Conservation (phyloP, 2,113 vertebrate species). For the Columba livia region DNA sequence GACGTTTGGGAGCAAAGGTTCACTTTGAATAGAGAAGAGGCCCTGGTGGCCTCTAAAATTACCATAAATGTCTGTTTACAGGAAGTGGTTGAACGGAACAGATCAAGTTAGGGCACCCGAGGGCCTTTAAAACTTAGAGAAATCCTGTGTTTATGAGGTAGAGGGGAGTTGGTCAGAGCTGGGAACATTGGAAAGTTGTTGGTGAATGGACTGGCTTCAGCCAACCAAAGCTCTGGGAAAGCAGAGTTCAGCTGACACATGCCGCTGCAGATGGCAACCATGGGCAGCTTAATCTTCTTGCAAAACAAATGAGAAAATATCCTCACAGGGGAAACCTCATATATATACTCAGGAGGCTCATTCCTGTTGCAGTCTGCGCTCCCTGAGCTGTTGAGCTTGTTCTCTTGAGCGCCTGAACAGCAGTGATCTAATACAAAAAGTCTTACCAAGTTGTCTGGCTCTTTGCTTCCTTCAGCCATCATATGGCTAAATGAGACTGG, state of each 20-base stretch:
- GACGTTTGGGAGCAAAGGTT: slow-evolving; percentile 34
- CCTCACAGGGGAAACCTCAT: neutral
- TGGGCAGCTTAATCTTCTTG: neutral
- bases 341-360: neutral
- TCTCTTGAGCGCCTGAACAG: neutral
- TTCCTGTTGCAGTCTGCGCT: neutral
- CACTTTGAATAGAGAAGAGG: slow-evolving; percentile 30
- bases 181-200: slow-evolving; percentile 23
- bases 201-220: neutral
- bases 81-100: slow-evolving; percentile 57
- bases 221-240: slow-evolving; percentile 25
- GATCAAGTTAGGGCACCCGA: slow-evolving; percentile 39
- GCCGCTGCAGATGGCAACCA: neutral
- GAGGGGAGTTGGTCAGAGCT: slow-evolving; percentile 52
- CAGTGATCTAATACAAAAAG: neutral
- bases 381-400: slow-evolving; percentile 8
- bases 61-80: slow-evolving; percentile 67
- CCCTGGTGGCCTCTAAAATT: slow-evolving; percentile 59
- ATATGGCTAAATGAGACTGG: neutral
- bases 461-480: slow-evolving; percentile 2
- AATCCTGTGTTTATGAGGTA: slow-evolving; percentile 58
- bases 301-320: slow-evolving; percentile 26
- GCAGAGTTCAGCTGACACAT: neutral
- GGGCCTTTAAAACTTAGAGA: slow-evolving; percentile 61
- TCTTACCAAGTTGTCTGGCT: neutral